Base-by-base conservation (phyloP, 2,888 invertebrate species). In the Scaptomyza flava region DNA sequence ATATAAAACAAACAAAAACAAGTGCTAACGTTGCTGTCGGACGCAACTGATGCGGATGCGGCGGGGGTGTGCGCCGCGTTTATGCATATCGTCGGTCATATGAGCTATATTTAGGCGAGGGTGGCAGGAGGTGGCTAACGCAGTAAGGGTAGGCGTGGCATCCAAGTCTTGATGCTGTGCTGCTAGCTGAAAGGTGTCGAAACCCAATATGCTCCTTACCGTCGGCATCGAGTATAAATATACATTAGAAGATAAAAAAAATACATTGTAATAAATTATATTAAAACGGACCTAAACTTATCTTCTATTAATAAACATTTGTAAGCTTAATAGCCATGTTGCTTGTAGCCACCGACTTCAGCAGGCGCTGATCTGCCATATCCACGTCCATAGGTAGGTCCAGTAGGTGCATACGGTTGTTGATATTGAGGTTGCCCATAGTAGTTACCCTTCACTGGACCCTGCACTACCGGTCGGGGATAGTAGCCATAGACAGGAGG, bases 241-340 rank as follows among this genome's bases (percentile, higher is more conserved):
- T 47, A 23, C 59, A 20, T 14, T 27, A 53, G 8, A 43, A 50
- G 8, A 43, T 33, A 41, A 23, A 30, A 23, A 30, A 20, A 9
- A 27, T 20, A 48, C 6, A 17, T 36, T 64, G 47, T 67, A 77
- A 77, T 64, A 74, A 77, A 60, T 74, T 66, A 73, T 62, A 27
- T 6, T 17, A 27, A 27, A 33, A 9, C 7, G 17, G 12, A 42
- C 14, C 9, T 46, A 53, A 34, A 11, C 8, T 27, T 12, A 48
- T 31, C 5, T 17, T 12, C 3, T 27, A 48, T 36, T 2, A 41
- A 34, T 17, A 8, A 23, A 17, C 17, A 42, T 45, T 14, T 27
- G 14, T 0, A 23, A 20, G n/a, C 14, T 51, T 70, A 82, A 54
- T 87, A 82, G 12, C 82, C 82, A 20, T 65, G 62, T 1, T 67